Conservation (phyloP, 2,797 vertebrate species). For the Dallia pectoralis region DNA sequence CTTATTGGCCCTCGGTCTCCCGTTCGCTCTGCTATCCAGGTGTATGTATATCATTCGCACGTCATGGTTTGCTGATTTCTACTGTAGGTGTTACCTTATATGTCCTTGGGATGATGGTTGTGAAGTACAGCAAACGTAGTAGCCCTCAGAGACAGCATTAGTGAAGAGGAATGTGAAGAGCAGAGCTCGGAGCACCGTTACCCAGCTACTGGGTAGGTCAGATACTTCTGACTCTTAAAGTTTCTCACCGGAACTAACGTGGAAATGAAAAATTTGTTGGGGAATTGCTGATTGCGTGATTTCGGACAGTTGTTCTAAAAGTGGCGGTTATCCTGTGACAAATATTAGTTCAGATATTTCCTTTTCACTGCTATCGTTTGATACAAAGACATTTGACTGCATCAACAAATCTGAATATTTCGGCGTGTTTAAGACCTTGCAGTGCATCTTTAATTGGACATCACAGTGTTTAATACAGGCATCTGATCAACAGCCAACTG, state of each 20-base stretch:
- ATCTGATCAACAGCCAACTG: neutral
- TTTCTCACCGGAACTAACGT: neutral
- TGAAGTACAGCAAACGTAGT: constrained; percentile 24
- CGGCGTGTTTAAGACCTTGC: too few species aligned
- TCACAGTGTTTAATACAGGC: neutral
- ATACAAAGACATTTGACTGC: too few species aligned
- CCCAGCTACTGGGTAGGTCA: constrained; percentile 2
- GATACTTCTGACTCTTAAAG: neutral
- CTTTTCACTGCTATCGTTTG: too few species aligned
- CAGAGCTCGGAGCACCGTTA: neutral
- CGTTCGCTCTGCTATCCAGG: neutral
- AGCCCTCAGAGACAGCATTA: constrained; percentile 5
- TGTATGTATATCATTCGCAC: neutral
- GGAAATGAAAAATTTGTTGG: neutral
- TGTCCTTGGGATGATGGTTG: constrained; percentile 35
- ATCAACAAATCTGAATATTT: too few species aligned
- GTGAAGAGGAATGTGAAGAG: neutral
- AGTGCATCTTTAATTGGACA: neutral
- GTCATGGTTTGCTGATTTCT: neutral
- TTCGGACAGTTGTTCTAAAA: too few species aligned
- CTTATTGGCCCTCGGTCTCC: neutral
- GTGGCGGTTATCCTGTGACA: too few species aligned
- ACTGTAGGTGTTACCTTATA: constrained; percentile 13
- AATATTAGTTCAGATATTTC: too few species aligned
- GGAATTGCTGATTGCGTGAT: too few species aligned